A percentile compares a stretch with the other conserved stretches of the same genome.
Conservation (phyloP, 2,888 invertebrate genomes). For the Nephrotoma appendiculata region DNA sequence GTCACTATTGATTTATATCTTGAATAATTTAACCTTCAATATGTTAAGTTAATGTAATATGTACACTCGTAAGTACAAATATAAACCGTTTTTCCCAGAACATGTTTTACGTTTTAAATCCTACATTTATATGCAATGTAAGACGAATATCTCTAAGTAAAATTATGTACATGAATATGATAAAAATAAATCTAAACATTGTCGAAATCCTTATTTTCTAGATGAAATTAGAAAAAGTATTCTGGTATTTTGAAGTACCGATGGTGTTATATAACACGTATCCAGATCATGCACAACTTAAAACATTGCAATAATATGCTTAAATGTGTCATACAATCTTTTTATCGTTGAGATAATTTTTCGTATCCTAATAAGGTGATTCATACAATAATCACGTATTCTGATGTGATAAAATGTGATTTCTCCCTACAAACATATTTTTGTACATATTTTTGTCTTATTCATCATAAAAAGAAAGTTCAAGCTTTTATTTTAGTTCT, state of each 20-base stretch:
- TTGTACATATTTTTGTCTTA: neutral
- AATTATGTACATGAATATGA: neutral
- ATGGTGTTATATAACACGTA: too few species aligned
- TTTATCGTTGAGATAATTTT: neutral
- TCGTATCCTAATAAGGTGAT: neutral
- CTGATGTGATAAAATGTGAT: neutral
- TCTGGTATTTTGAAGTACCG: too few species aligned
- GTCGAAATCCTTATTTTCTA: neutral
- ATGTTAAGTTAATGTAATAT: too few species aligned
- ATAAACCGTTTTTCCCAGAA: neutral
- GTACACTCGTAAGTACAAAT: neutral
- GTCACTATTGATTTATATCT: neutral
- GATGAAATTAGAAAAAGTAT: too few species aligned
- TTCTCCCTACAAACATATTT: neutral
- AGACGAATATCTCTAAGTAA: neutral
- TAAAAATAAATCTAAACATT: neutral
- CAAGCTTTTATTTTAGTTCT: neutral
- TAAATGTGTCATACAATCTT: too few species aligned
- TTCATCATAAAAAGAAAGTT: neutral
- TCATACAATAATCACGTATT: neutral
- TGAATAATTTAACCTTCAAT: neutral
- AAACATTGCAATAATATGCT: too few species aligned
- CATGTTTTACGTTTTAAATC: neutral
- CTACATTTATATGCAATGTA: neutral
- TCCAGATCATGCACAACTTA: too few species aligned